Base-by-base conservation (phyloP, 2,888 invertebrate genomes). In the Sylvicola cinctus region DNA sequence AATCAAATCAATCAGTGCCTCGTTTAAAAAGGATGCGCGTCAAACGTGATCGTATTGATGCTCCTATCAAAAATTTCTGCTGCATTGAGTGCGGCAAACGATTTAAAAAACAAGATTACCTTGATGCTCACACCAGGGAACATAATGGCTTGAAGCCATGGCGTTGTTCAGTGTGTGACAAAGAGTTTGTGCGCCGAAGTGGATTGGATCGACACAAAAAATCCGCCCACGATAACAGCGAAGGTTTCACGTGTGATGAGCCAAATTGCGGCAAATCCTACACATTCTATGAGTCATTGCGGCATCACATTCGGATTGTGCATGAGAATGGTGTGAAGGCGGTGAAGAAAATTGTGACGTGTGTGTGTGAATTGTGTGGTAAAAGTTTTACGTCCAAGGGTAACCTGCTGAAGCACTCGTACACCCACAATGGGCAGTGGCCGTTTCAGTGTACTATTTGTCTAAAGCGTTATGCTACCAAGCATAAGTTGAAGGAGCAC, bases 401-500 rank as follows among this genome's bases (percentile, higher is more conserved):
- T n/a, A n/a, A n/a, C 12, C 14, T 26, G 16, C 28, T 38, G 40
- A 36, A 35, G 30, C 40, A 40, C 32, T 31, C 20, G 7, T 35
- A 32, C 26, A 38, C 36, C 10, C 40, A 40, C 16, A 33, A 36
- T 3, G 35, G 34, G 16, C 33, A 35, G 16, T 35, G 31, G 25
- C 41, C 41, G n/a, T 41, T 37, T 32, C 31, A 31, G 26, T 40
- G 40, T 27, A 23, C 32, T 4, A 13, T 35, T 16, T 40, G 40
- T 27, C 34, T 33, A n/a, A 36, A 38, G 20, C 33, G 31, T 15
- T 41, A 34, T 30, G 26, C 33, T 12, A 39, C 39, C 2, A 37
- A 38, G 10, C 34, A 41, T 29, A 40, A 41, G 34, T 36, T 55
- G 3, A 46, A 52, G 31, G 54, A 54, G 38, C 55, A 54, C 37